These are phyloP conservation scores for Amniataba percoides DNA, from an alignment of 2,797 vertebrate species.

Conservation along the genomic window DNA sequence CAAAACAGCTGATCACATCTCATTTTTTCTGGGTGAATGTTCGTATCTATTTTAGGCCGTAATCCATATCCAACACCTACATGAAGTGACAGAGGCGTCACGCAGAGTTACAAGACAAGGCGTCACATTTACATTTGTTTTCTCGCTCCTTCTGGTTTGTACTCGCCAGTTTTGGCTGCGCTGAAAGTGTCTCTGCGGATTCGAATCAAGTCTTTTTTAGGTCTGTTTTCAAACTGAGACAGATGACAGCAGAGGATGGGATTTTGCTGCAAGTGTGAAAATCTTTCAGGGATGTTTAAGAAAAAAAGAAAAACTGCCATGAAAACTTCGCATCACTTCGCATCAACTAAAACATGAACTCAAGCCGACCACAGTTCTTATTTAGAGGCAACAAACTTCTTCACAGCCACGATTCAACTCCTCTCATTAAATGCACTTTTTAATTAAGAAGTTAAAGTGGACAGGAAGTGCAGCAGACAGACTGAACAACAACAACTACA, in stretches of 20 bases:
- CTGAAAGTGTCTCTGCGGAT: not conserved
- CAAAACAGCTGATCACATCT: constrained; percentile 59
- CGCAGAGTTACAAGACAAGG: constrained; percentile 3
- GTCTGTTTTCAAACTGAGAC: not conserved
- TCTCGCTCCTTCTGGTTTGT: constrained; percentile 5
- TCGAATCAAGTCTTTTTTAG: not conserved
- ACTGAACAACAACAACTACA: constrained; percentile 18
- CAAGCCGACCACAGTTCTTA: not conserved
- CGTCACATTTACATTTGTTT: constrained; percentile 17
- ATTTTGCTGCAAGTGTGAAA: not conserved
- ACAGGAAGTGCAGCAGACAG: constrained; percentile 6
- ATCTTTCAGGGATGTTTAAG: no score
- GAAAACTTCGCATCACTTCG: not conserved
- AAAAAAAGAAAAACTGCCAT: no score
- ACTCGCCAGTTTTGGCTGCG: not conserved
- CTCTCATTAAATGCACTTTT: constrained; percentile 14
- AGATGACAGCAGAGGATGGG: not conserved
- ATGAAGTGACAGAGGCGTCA: constrained; percentile 16
- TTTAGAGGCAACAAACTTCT: not conserved
- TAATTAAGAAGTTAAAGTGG: constrained; percentile 19
- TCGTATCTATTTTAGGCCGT: constrained; percentile 47
- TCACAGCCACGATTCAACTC: not conserved
- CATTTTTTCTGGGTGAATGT: constrained; percentile 26
- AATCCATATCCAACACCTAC: constrained; percentile 45
- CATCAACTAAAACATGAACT: not conserved